Evolutionary conservation across 2,797 vertebrate species (phyloP), one percentile per base, ranked within the genome.

Genomic region (Epinephelus malabaricus): DNA sequence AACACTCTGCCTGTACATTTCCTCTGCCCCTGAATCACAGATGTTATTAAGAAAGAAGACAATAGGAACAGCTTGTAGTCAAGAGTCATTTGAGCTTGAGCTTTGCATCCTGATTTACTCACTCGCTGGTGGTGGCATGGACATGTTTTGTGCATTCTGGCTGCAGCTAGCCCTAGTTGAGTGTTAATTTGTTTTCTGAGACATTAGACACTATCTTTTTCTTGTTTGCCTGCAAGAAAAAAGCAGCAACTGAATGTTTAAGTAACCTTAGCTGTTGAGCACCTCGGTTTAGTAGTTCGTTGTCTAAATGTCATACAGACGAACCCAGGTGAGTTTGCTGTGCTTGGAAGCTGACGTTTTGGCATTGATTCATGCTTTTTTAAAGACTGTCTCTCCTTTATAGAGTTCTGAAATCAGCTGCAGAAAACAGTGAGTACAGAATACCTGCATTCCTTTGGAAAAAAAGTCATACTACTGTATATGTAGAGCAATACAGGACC

Each of bases 1-100:
- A 89, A 71, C 78, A 58, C 84, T 85, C 81, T 75, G 76, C 80
- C 53, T 64, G 74, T 79, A 76, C 73, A 75, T 91, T 88, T 87
- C 70, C 75, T 82, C 76, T 59, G 62, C 56, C 64, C 70, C 66
- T 58, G 79, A 85, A 90, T 94, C 85, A 85, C 86, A 90, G 77
- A 79, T 82, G 81, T 84, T 90, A 84, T 90, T 87, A 86, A 73
- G 73, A 58, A 79, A 76, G 56, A 74, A 79, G 76, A 81, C 73
- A 83, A 89, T 71, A 56, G 73, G 51, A 86, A 74, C 68, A 82
- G 70, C 86, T 82, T 81, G 82, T 86, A 67, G 45, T 86, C 63
- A 69, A 81, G 78, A 89, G 76, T 86, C 69, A 79, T 92, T 86
- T 84, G 54, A 73, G 64, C 59, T 34, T 76, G n/a, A 78, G 18